Evolutionary conservation across 2,888 invertebrate genomes (phyloP), one percentile per base, ranked within the genome.

Genomic region (Toxonevra muliebris): DNA sequence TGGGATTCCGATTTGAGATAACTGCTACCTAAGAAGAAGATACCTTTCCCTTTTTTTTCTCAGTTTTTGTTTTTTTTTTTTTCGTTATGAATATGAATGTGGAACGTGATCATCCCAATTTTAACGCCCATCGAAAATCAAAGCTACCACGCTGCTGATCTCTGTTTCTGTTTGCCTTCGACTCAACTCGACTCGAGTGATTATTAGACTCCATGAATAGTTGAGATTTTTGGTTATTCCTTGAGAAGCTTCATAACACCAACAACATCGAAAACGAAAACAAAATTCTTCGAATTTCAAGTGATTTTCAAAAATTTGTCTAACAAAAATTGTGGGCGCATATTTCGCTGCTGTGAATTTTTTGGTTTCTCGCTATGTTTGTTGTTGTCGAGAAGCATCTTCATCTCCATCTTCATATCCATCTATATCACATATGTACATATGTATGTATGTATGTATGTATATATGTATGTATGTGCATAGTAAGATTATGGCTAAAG

Each of bases 101-200:
- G 79, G 80, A 78, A 82, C 82, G 79, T 80, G 81, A 80, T 77
- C 81, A 77, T 76, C 83, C 83, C 81, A 82, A 78, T 80, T 79
- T 80, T 77, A 78, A 82, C 81, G 81, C 81, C 82, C 82, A 79
- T 79, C 75, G 75, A 74, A 76, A 79, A 68, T 72, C 72, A 66
- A 68, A 61, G 73, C 79, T 81, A 82, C 79, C 76, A 80, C 69
- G 62, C 65, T 69, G 69, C 63, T 63, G 61, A 63, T 61, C 55
- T 42, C 54, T 15, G 52, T 40, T 40, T 15, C 12, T 8, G 42
- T 30, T 45, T 54, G 63, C 43, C 45, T 53, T 30, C 30, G 7
- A 30, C 30, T 30, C 30, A 7, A 30, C 41, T 30, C 30, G 7
- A 30, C 30, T 30, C 30, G 30, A 30, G 12, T 19, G 43, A 17